These are phyloP conservation scores for Dioctria linearis DNA, from an alignment of 2,888 invertebrate genomes.

Conservation along the genomic window DNA sequence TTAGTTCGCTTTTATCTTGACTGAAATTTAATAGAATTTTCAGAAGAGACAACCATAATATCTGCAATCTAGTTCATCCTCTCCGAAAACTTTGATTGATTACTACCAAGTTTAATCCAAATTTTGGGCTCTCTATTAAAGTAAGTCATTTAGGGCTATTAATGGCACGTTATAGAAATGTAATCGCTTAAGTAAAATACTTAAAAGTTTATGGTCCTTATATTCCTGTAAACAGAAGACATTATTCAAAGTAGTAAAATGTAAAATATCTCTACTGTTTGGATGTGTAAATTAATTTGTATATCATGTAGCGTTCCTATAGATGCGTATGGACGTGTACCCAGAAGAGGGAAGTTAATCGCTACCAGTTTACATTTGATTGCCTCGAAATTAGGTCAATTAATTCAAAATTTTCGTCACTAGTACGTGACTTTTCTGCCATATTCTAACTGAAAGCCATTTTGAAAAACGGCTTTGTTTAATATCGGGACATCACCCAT, in stretches of 20 bases:
- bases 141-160: conserved; percentile 26
- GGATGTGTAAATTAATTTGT: too few relatives aligned
- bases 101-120: not conserved
- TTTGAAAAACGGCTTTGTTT: not conserved
- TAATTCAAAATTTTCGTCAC: conserved; percentile 41
- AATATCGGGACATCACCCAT: not conserved
- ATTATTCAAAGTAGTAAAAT: conserved; percentile 15
- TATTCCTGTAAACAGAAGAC: not conserved
- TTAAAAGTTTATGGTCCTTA: conserved; percentile 26
- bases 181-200: conserved; percentile 37
- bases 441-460: not conserved
- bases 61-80: not conserved
- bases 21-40: too few relatives aligned
- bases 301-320: not conserved
- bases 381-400: conserved; percentile 42
- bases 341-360: not conserved
- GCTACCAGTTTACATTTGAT: conserved; percentile 26
- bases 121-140: conserved; percentile 20
- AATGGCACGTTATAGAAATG: conserved; percentile 11
- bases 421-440: conserved; percentile 22
- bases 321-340: not conserved
- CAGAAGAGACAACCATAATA: too few relatives aligned
- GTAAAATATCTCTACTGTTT: not conserved
- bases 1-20: too few relatives aligned
- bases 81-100: conserved; percentile 9